Conservation (phyloP, 1,140 invertebrate genomes). For the Sarcophaga peregrina region DNA sequence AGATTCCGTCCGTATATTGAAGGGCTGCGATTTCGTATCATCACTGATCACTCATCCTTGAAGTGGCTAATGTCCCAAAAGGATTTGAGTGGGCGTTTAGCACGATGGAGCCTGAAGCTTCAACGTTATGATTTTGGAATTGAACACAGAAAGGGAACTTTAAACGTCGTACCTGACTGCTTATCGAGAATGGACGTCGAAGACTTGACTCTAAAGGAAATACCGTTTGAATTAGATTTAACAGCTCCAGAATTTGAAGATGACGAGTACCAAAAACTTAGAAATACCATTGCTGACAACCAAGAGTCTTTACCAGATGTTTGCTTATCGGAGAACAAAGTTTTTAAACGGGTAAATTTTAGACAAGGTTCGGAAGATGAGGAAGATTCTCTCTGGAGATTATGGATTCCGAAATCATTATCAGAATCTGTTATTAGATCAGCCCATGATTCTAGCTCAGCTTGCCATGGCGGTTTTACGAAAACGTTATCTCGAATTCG, state of each 20-base stretch:
- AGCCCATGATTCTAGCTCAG: background rate
- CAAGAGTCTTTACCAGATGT: conserved; percentile 15
- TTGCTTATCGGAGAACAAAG: background rate
- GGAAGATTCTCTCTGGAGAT: background rate
- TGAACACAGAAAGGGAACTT: conserved; percentile 61
- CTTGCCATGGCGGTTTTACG: conserved; percentile 10
- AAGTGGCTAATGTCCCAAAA: conserved; percentile 52
- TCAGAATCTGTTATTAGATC: background rate
- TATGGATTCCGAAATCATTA: conserved; percentile 36
- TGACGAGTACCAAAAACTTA: conserved; percentile 5
- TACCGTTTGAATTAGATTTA: conserved; percentile 27
- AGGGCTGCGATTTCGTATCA: conserved; percentile 60
- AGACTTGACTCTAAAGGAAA: background rate
- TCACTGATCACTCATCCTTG: conserved; percentile 56
- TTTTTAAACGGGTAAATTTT: conserved; percentile 17
- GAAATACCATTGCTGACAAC: background rate
- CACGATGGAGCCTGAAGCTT: conserved; percentile 56
- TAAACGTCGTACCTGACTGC: conserved; percentile 59
- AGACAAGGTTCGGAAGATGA: background rate
- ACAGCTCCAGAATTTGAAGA: conserved; percentile 8
- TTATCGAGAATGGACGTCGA: conserved; percentile 49
- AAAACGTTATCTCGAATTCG: conserved; percentile 4
- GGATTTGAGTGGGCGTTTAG: conserved; percentile 53
- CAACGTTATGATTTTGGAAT: conserved; percentile 56
- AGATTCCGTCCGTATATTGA: conserved; percentile 67